Conservation (phyloP, 1,140 invertebrate genomes). For the Dinothrombium tinctorium region DNA sequence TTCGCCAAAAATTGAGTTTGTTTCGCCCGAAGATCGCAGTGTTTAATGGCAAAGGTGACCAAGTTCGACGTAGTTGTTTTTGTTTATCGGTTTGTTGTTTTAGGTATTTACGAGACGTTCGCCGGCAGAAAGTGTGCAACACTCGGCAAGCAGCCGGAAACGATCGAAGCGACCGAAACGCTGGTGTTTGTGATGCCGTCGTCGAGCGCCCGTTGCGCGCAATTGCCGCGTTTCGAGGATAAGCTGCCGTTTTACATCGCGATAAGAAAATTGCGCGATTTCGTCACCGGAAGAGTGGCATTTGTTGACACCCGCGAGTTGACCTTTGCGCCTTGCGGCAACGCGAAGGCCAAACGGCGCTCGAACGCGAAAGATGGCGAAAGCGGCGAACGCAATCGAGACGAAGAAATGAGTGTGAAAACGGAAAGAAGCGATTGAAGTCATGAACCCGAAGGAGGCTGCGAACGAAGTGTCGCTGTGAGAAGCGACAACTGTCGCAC, state of each 20-base stretch:
- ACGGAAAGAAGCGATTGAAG: no score
- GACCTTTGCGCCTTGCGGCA: no score
- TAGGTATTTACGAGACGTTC: slow-evolving; percentile 78
- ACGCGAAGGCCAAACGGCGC: no score
- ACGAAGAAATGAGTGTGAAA: no score
- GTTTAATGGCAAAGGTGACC: slow-evolving; percentile 74
- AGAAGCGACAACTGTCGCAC: no score
- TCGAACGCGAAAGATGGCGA: no score
- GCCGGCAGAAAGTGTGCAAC: slow-evolving; percentile 90
- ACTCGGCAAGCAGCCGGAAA: slow-evolving; percentile 79
- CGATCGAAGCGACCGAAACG: slow-evolving; percentile 73
- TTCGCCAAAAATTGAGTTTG: slow-evolving; percentile 69
- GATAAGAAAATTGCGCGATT: slow-evolving; percentile 71
- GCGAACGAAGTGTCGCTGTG: no score
- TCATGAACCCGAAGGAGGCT: no score
- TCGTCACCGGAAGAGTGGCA: no score
- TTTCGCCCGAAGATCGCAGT: slow-evolving; percentile 90
- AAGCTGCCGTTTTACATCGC: slow-evolving; percentile 92
- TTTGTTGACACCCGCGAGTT: no score
- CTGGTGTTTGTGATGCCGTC: slow-evolving; percentile 98
- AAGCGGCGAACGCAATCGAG: no score
- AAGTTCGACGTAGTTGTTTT: slow-evolving; percentile 3
- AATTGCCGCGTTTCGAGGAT: slow-evolving; percentile 75
- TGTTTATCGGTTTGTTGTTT: slow-evolving; percentile 9
- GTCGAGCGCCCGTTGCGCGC: slow-evolving; percentile 80